Evolutionary conservation across 2,888 invertebrate genomes (phyloP).

Genomic region (Drosophila parthenogenetica): DNA sequence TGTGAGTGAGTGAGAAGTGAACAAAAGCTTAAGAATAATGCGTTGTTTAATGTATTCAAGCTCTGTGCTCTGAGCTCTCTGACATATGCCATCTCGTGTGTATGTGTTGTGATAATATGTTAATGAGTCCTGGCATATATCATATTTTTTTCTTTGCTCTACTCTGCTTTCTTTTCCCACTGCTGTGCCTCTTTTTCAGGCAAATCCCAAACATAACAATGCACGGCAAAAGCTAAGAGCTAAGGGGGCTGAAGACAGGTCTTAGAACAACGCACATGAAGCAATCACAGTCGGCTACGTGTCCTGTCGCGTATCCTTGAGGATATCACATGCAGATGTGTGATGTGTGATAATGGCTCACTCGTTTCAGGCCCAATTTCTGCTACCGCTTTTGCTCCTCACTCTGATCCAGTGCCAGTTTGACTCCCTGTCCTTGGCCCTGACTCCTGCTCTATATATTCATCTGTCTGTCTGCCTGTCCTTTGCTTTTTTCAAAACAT

Average conservation of each 20-base stretch:
- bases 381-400: not conserved
- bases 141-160: conserved; percentile 57
- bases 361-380: conserved; percentile 29
- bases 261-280: conserved; percentile 51
- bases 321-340: conserved; percentile 82
- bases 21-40: conserved; percentile 60
- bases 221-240: conserved; percentile 33
- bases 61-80: conserved; percentile 43
- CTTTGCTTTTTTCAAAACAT: conserved; percentile 35
- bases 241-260: conserved; percentile 18
- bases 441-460: conserved; percentile 18
- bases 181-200: conserved; percentile 44
- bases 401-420: not conserved
- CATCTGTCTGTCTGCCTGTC: conserved; percentile 1
- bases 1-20: conserved; percentile 3
- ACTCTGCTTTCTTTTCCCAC: not conserved
- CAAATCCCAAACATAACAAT: conserved; percentile 47
- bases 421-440: not conserved
- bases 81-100: conserved; percentile 77
- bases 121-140: conserved; percentile 83
- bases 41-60: conserved; percentile 70
- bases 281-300: conserved; percentile 81
- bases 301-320: conserved; percentile 82
- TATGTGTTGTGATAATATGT: conserved; percentile 82
- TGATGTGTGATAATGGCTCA: conserved; percentile 82